These are phyloP conservation scores for Numenius arquata DNA, from an alignment of 2,113 vertebrate species.

Conservation along the genomic window DNA sequence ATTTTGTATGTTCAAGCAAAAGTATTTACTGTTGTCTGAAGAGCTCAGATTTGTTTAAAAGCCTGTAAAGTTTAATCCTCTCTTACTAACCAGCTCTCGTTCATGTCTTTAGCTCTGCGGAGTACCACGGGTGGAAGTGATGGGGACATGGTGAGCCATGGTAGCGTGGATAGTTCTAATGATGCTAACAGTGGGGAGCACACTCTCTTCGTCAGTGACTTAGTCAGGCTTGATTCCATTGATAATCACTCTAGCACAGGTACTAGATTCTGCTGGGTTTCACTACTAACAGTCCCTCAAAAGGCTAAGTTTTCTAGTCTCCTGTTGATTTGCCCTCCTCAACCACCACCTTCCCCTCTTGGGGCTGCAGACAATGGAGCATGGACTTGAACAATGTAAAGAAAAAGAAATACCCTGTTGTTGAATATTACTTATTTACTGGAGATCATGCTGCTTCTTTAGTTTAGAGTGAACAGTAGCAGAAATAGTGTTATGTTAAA, in stretches of 20 bases:
- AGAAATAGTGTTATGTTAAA: background rate
- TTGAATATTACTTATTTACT: background rate
- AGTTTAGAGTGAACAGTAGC: background rate
- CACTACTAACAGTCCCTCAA: slow-evolving; percentile 37
- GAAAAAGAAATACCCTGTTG: background rate
- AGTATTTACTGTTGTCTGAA: slow-evolving; percentile 28
- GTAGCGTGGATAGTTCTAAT: slow-evolving; percentile 86
- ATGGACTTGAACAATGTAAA: background rate
- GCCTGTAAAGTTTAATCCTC: background rate
- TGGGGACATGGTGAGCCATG: slow-evolving; percentile 85
- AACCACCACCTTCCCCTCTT: background rate
- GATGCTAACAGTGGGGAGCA: slow-evolving; percentile 86
- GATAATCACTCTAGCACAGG: slow-evolving; percentile 87
- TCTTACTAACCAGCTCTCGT: slow-evolving; percentile 60
- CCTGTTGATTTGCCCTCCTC: background rate
- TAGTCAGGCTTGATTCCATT: slow-evolving; percentile 77
- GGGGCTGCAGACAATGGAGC: background rate
- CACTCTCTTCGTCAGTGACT: slow-evolving; percentile 78
- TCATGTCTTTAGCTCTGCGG: slow-evolving; percentile 72
- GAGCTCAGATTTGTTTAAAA: slow-evolving; percentile 26
- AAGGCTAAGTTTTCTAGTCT: slow-evolving; percentile 34
- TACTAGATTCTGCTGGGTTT: slow-evolving; percentile 72
- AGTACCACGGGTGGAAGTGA: slow-evolving; percentile 75
- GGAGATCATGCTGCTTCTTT: background rate
- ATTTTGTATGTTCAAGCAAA: background rate